phyloP scores from a whole-genome alignment of 2,888 invertebrate species.

The Hermaeophaga mercurialis region DNA sequence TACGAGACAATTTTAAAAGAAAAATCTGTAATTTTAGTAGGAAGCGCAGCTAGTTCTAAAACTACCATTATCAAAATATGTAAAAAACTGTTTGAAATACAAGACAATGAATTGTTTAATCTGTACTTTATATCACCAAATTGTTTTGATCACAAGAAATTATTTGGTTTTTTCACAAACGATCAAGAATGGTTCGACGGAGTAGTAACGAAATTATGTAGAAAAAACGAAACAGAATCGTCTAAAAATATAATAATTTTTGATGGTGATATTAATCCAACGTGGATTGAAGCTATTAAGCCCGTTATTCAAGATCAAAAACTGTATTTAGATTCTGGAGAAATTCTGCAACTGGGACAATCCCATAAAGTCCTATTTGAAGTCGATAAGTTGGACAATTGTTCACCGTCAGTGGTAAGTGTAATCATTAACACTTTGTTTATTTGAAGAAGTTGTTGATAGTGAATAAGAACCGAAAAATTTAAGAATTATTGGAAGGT shows the following conservation, averaged over 20 bases:
- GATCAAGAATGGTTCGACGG: conserved; percentile 84
- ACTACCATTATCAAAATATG: conserved; percentile 76
- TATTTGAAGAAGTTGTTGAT: too few relatives aligned
- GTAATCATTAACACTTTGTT: not conserved
- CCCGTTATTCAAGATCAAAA: conserved; percentile 82
- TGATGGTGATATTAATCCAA: conserved; percentile 84
- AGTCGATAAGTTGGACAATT: conserved; percentile 76
- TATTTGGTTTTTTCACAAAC: conserved; percentile 86
- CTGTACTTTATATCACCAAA: conserved; percentile 75
- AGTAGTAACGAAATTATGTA: conserved; percentile 76
- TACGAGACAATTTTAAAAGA: conserved; percentile 83
- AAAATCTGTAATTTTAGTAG: conserved; percentile 86
- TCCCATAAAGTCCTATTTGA: conserved; percentile 83
- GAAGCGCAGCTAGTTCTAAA: conserved; percentile 79
- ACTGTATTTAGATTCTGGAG: conserved; percentile 80
- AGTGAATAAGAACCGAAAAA: too few relatives aligned
- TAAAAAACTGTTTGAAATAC: conserved; percentile 63
- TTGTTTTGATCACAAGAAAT: conserved; percentile 82
- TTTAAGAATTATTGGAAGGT: too few relatives aligned
- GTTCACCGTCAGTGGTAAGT: conserved; percentile 77
- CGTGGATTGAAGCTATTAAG: conserved; percentile 85
- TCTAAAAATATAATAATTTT: conserved; percentile 86
- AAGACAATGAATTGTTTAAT: conserved; percentile 17
- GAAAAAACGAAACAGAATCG: conserved; percentile 72
- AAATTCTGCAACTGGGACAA: conserved; percentile 74